Evolutionary conservation across 2,888 invertebrate genomes (phyloP), one percentile per base, ranked within the genome.

Genomic region (Mechanitis mazaeus): DNA sequence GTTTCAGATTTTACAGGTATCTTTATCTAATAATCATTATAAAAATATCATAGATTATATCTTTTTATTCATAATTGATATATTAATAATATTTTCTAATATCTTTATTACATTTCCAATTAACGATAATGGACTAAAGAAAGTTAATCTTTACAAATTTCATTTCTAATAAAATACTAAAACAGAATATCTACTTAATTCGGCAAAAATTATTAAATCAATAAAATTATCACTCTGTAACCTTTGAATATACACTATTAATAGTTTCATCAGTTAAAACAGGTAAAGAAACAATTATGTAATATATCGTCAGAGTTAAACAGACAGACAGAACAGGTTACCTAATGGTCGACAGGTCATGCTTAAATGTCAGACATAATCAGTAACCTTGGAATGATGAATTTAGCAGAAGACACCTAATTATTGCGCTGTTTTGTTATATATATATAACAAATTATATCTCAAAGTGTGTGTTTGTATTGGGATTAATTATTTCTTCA

Each of bases 1-100:
- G 88, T 20, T 90, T 69, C 79, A 84, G 87, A 78, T 89, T 76
- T 69, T 91, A 87, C 80, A 85, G 85, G 90, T 90, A 75, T 12
- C 38, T 45, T 59, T 58, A 60, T 45, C 20, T 38, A 47, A 50
- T 59, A 12, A 46, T 53, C 12, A 47, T 54, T 42, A 42, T 9
- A 42, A 1, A 42, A 42, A 42, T 35, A 9, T 9, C 9, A 42
- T 42, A 42, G 42, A 42, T 42, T 42, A 42, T 42, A 35, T 5
- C 6, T 35, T 35, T 42, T 42, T 42, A 42, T 42, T 42, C 42
- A 6, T 42, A 9, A 42, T 42, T 42, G 42, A 42, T 42, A 42
- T 42, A 11, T 9, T 42, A 42, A 11, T 42, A 9, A 42, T 42
- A 42, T 11, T 42, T 9, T 35, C 4, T 1, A 42, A 7, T 42